Percentiles rank a stretch among this genome's conserved stretches.
Evolutionary conservation across 2,797 vertebrate species (phyloP).

Genomic region (Glyptemys insculpta): DNA sequence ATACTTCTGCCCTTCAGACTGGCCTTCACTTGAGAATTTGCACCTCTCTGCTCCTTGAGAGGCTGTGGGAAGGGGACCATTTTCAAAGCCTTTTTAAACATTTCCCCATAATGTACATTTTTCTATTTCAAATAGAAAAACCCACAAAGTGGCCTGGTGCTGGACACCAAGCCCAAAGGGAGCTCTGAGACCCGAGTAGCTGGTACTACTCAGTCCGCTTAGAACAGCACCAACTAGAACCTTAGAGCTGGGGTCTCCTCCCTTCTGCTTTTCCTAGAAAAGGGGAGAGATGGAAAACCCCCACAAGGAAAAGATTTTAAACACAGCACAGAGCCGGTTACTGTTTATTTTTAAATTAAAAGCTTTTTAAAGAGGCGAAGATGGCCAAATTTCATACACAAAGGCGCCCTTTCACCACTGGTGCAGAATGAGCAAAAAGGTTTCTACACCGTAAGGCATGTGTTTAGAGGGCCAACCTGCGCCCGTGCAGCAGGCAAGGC

Average conservation of each 20-base stretch:
- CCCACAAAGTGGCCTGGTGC: not conserved
- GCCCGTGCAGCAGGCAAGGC: conserved; percentile 60
- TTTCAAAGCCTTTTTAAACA: conserved; percentile 2
- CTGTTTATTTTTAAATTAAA: conserved; percentile 84
- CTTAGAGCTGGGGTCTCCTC: conserved; percentile 78
- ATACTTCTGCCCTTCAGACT: not conserved
- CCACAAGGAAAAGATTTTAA: conserved; percentile 61
- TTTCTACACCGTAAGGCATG: conserved; percentile 86
- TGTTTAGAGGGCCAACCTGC: conserved; percentile 77
- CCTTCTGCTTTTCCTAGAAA: conserved; percentile 20
- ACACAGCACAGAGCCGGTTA: conserved; percentile 88
- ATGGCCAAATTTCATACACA: conserved; percentile 94
- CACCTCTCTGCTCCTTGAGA: conserved; percentile 23
- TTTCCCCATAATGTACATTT: conserved; percentile 21
- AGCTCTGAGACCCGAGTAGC: conserved; percentile 20
- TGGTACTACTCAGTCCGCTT: not conserved
- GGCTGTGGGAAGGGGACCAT: not conserved
- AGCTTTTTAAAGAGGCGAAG: conserved; percentile 89
- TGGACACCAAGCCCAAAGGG: conserved; percentile 5
- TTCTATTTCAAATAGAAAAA: not conserved
- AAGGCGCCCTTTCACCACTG: conserved; percentile 97
- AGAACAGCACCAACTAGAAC: conserved; percentile 81
- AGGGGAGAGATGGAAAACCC: conserved; percentile 52
- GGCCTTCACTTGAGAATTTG: conserved; percentile 20
- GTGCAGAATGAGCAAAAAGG: conserved; percentile 99